Conservation (phyloP, 1,140 invertebrate species). For the Ephestia elutella region DNA sequence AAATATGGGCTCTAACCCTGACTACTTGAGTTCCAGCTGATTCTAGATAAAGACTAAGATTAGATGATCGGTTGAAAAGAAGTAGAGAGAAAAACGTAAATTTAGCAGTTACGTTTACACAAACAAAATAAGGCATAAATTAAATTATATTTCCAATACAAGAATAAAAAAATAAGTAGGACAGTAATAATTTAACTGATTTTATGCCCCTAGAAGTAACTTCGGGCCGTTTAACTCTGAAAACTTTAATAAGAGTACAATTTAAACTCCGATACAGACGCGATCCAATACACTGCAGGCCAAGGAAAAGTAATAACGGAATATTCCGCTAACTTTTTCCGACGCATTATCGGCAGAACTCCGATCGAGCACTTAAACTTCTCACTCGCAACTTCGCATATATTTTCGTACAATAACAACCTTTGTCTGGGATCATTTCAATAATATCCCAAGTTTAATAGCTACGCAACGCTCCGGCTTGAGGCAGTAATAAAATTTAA, state of each 20-base stretch:
- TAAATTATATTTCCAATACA: neutral
- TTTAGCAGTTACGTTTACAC: neutral
- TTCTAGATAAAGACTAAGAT: too few species aligned
- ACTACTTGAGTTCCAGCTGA: too few species aligned
- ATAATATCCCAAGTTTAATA: constrained; percentile 62
- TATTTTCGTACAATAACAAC: constrained; percentile 28
- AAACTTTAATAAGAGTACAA: constrained; percentile 5
- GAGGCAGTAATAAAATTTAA: constrained; percentile 59
- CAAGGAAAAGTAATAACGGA: constrained; percentile 4
- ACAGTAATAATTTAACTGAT: neutral
- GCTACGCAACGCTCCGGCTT: constrained; percentile 30
- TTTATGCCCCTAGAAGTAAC: neutral
- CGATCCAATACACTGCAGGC: constrained; percentile 3
- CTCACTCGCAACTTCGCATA: constrained; percentile 25
- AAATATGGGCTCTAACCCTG: too few species aligned
- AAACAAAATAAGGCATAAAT: neutral
- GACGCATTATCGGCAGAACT: constrained; percentile 16
- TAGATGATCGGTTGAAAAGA: too few species aligned
- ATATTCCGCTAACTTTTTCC: constrained; percentile 12
- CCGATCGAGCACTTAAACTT: constrained; percentile 30
- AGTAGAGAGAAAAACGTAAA: neutral
- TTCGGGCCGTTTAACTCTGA: constrained; percentile 1
- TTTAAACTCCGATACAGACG: neutral
- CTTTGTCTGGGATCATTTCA: constrained; percentile 55
- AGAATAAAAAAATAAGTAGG: neutral